Percentiles rank a stretch among this genome's conserved stretches.
Conservation (phyloP, 2,113 vertebrate genomes). For the Saguinus imperator region DNA sequence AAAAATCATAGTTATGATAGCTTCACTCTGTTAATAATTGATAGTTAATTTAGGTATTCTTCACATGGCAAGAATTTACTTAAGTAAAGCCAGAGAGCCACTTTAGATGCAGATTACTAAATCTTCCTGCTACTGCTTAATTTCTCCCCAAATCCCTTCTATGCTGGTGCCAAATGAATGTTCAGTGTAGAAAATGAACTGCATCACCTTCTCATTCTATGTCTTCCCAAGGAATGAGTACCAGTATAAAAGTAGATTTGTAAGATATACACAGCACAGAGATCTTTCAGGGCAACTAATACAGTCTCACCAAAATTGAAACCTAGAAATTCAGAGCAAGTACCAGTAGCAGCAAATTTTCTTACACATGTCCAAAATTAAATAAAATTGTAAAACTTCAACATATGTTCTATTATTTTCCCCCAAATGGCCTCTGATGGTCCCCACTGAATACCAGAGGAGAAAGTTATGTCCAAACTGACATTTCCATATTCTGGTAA, state of each 20-base stretch:
- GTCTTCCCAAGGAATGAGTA: background rate
- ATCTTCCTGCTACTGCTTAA: background rate
- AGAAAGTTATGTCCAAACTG: background rate
- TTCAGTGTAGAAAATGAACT: background rate
- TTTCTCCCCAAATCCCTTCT: background rate
- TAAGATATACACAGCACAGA: background rate
- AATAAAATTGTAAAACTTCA: background rate
- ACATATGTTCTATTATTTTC: background rate
- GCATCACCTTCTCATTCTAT: background rate
- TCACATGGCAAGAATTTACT: background rate
- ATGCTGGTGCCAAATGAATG: background rate
- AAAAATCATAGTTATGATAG: background rate
- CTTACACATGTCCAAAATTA: background rate
- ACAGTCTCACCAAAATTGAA: background rate
- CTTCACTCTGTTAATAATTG: conserved; percentile 2
- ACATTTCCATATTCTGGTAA: background rate
- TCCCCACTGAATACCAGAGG: background rate
- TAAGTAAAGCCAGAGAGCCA: background rate
- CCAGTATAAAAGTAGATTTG: background rate
- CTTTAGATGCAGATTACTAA: background rate
- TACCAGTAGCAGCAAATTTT: background rate
- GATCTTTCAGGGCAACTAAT: background rate
- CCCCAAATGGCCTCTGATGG: background rate
- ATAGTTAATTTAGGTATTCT: background rate
- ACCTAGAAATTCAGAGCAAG: conserved; percentile 7